Base-by-base conservation (phyloP, 2,888 invertebrate genomes). In the Hybos culiciformis region DNA sequence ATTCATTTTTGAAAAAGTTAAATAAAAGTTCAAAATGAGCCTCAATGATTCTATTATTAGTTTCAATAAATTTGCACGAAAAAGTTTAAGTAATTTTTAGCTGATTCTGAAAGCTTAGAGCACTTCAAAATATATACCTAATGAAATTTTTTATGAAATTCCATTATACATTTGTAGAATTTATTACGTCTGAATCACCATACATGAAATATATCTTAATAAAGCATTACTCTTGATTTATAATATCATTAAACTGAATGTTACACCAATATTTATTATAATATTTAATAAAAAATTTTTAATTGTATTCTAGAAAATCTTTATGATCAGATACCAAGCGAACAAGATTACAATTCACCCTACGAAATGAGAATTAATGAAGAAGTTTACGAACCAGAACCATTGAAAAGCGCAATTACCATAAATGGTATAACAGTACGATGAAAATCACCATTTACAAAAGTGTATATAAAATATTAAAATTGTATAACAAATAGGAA, bases 341-440 rank as follows among this genome's bases (percentile, higher is more conserved):
- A 82, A 56, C 78, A 79, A 52, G 75, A 80, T 53, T 83, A 83
- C 58, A 83, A 83, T 59, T 78, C 82, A 3, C 83, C 83, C 1
- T 83, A 83, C 60, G 76, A 81, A 56, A 74, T 73, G 52, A 63
- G 70, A 41, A 63, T 70, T 19, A 72, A 72, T 44, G 73, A 72
- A 48, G 73, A 71, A 39, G 72, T 72, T 8, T 73, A 75, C 56
- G 76, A 77, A 54, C 67, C 67, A 3, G 67, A 67, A 50, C 67
- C 67, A 3, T 33, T 39, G 14, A 54, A 60, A 38, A 67, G 64
- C 54, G 77, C 77, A 18, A 83, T 90, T 55, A 90, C 90, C 36
- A 88, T 90, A 54, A 90, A 90, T 59, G 90, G 88, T 8, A 87
- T 88, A 37, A 80, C 87, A 31, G 85, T 88, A 39, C 80, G 85